Conservation (phyloP, 1,140 invertebrate species). For the Hermatobates lingyangjiaoensis region DNA sequence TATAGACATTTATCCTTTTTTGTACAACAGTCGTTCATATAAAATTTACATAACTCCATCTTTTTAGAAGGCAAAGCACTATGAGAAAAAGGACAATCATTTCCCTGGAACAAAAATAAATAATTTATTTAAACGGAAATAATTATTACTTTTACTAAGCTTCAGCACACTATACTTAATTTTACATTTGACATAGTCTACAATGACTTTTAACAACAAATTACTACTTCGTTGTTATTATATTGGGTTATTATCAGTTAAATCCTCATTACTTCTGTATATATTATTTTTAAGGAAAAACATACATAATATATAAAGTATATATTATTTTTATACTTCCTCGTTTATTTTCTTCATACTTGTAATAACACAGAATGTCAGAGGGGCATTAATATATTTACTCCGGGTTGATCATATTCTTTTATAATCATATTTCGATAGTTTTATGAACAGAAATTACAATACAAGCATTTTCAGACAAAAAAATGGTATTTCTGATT, state of each 20-base stretch:
- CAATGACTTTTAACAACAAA: not conserved
- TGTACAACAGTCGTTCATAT: conserved; percentile 84
- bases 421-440: too few species aligned
- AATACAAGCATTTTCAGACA: too few species aligned
- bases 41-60: conserved; percentile 92
- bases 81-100: conserved; percentile 71
- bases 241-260: not conserved
- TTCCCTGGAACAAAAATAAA: conserved; percentile 31
- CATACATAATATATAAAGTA: too few species aligned
- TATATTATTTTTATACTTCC: too few species aligned
- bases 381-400: too few species aligned
- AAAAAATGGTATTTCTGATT: too few species aligned
- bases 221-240: not conserved
- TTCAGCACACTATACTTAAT: not conserved
- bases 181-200: not conserved
- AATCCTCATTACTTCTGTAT: not conserved
- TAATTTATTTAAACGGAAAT: conserved; percentile 1
- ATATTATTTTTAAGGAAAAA: not conserved
- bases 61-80: conserved; percentile 62
- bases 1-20: conserved; percentile 91
- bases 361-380: too few species aligned
- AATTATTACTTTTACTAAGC: not conserved
- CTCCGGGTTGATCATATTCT: too few species aligned
- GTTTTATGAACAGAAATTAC: too few species aligned
- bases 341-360: too few species aligned